phyloP scores from a whole-genome alignment of 2,113 vertebrate genomes.

The Isurus oxyrinchus region DNA sequence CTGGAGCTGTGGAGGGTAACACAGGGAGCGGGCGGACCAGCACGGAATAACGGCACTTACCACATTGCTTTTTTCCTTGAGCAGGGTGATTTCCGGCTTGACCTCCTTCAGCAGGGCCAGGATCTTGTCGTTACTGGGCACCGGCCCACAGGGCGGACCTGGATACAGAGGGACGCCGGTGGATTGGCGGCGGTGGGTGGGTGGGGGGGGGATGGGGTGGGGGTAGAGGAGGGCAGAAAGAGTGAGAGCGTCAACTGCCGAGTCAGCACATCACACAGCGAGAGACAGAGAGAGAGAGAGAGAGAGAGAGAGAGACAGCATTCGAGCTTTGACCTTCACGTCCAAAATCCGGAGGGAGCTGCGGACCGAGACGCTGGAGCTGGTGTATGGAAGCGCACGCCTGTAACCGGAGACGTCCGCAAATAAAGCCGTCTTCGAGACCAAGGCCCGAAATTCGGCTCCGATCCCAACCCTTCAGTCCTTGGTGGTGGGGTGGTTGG shows the following conservation, averaged over 20 bases:
- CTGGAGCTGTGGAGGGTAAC: not conserved
- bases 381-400: too few species aligned
- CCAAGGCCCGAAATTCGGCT: too few species aligned
- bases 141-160: conserved; percentile 77
- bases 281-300: conserved; percentile 13
- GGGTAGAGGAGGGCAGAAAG: not conserved
- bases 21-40: fast-evolving
- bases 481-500: too few species aligned
- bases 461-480: too few species aligned
- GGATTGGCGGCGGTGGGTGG: too few species aligned
- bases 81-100: conserved; percentile 70
- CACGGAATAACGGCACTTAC: conserved; percentile 47
- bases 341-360: too few species aligned
- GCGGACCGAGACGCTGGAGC: too few species aligned
- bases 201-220: too few species aligned
- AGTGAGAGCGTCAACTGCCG: not conserved
- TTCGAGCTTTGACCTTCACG: not conserved
- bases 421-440: too few species aligned
- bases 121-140: conserved; percentile 69
- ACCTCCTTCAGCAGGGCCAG: conserved; percentile 63
- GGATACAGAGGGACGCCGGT: conserved; percentile 32
- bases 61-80: conserved; percentile 77
- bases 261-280: conserved; percentile 36
- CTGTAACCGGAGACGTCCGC: too few species aligned
- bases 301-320: conserved; percentile 40